Percentiles rank a stretch among this genome's conserved stretches.
Conservation (phyloP, 2,113 vertebrate genomes). For the Takifugu flavidus region DNA sequence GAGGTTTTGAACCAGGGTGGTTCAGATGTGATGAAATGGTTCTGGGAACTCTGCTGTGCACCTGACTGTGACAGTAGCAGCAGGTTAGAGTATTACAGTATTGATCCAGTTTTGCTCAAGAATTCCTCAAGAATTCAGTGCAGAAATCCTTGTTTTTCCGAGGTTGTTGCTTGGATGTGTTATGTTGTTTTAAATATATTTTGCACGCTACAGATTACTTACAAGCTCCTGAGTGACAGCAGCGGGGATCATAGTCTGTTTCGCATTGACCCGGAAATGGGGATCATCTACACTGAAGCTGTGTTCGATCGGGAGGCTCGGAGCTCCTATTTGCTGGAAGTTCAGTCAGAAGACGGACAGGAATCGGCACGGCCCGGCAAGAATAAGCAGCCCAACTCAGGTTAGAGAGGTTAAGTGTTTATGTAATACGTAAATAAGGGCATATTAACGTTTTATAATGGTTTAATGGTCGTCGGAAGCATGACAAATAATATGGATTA, state of each 20-base stretch:
- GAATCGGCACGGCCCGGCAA: slow-evolving; percentile 86
- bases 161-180: slow-evolving; percentile 9
- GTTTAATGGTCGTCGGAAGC: too few species aligned
- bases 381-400: slow-evolving; percentile 84
- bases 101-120: slow-evolving; percentile 24
- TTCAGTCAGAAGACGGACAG: slow-evolving; percentile 83
- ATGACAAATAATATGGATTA: too few species aligned
- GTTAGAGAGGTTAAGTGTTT: slow-evolving; percentile 52
- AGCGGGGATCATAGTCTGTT: slow-evolving; percentile 82
- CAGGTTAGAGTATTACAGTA: slow-evolving; percentile 3
- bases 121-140: slow-evolving; percentile 5
- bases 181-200: neutral
- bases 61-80: slow-evolving; percentile 23
- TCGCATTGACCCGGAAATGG: slow-evolving; percentile 77
- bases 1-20: slow-evolving; percentile 24
- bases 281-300: slow-evolving; percentile 80
- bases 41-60: slow-evolving; percentile 12
- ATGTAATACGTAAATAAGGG: neutral
- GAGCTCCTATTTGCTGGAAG: slow-evolving; percentile 83
- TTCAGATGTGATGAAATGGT: slow-evolving; percentile 3
- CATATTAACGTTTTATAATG: too few species aligned
- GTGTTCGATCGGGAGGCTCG: slow-evolving; percentile 87
- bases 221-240: slow-evolving; percentile 82
- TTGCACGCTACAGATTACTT: slow-evolving; percentile 78
- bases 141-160: slow-evolving; percentile 2